phyloP scores from a whole-genome alignment of 1,140 invertebrate species.

The Andricus grossulariae region DNA sequence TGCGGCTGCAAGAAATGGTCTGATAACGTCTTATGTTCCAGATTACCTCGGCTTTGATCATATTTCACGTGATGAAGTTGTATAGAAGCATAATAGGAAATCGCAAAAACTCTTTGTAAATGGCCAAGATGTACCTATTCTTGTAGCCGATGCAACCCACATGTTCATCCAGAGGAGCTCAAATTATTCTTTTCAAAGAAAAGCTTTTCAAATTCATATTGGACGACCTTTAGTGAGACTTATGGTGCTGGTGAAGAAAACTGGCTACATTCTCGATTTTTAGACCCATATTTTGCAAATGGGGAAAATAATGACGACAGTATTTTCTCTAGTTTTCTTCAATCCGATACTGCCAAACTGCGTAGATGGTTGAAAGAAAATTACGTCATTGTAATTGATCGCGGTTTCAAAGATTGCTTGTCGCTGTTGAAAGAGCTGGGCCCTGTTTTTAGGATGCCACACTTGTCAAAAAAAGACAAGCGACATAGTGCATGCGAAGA shows the following conservation, averaged over 20 bases:
- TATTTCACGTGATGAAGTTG: too few relatives aligned
- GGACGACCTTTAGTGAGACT: constrained; percentile 1
- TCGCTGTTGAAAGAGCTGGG: neutral
- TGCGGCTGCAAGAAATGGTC: too few relatives aligned
- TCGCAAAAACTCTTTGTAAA: too few relatives aligned
- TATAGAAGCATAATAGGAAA: too few relatives aligned
- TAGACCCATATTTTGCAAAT: neutral
- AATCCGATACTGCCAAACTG: too few relatives aligned
- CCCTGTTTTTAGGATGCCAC: neutral
- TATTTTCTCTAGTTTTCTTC: neutral
- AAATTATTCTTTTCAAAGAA: neutral
- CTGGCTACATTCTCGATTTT: constrained; percentile 9
- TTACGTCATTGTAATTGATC: neutral
- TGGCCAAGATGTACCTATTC: too few relatives aligned
- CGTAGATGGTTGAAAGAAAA: neutral
- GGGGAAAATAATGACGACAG: neutral
- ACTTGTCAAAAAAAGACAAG: too few relatives aligned
- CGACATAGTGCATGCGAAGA: too few relatives aligned
- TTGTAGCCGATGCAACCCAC: constrained; percentile 15
- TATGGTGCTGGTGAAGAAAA: neutral
- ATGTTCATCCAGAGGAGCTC: constrained; percentile 13
- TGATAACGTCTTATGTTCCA: neutral
- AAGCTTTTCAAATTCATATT: neutral
- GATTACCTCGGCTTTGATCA: neutral
- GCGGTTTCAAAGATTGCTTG: neutral